A percentile compares a stretch with the other conserved stretches of the same genome.
Conservation (phyloP, 1,140 invertebrate species). For the Mya arenaria region DNA sequence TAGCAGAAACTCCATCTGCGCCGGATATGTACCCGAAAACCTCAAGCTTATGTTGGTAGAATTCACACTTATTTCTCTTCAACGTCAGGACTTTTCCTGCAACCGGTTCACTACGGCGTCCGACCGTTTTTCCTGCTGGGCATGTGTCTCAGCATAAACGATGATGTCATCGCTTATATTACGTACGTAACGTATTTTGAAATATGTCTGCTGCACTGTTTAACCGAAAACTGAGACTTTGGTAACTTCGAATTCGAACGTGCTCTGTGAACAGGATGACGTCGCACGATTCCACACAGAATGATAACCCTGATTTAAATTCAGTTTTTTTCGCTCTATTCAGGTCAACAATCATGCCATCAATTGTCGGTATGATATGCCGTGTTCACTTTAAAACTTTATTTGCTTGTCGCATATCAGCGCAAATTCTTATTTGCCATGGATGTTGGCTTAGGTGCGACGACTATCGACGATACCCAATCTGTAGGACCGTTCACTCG, state of each 20-base stretch:
- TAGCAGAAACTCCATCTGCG: constrained; percentile 33
- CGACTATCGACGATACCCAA: constrained; percentile 13
- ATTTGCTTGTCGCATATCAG: constrained; percentile 61
- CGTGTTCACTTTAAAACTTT: constrained; percentile 51
- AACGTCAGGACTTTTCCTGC: constrained; percentile 46
- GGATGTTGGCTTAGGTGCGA: constrained; percentile 61
- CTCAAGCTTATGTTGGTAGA: neutral
- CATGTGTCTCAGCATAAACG: constrained; percentile 34
- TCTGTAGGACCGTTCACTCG: neutral
- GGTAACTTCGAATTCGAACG: constrained; percentile 54
- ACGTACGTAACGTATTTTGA: constrained; percentile 44
- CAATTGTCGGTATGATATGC: constrained; percentile 57
- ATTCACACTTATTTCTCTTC: constrained; percentile 21
- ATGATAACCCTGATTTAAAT: constrained; percentile 61
- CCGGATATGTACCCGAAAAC: constrained; percentile 66
- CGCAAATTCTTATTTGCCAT: constrained; percentile 43
- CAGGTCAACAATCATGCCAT: constrained; percentile 48
- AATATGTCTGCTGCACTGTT: constrained; percentile 65
- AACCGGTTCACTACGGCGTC: constrained; percentile 54
- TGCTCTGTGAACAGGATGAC: constrained; percentile 65
- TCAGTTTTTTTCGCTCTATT: no score
- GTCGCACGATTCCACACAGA: constrained; percentile 41
- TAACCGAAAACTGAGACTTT: constrained; percentile 56
- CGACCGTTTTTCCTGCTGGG: constrained; percentile 64
- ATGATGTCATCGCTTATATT: constrained; percentile 67